Percentiles rank a stretch among this genome's conserved stretches.
Evolutionary conservation across 2,888 invertebrate genomes (phyloP).

Genomic region (Noctua janthina): DNA sequence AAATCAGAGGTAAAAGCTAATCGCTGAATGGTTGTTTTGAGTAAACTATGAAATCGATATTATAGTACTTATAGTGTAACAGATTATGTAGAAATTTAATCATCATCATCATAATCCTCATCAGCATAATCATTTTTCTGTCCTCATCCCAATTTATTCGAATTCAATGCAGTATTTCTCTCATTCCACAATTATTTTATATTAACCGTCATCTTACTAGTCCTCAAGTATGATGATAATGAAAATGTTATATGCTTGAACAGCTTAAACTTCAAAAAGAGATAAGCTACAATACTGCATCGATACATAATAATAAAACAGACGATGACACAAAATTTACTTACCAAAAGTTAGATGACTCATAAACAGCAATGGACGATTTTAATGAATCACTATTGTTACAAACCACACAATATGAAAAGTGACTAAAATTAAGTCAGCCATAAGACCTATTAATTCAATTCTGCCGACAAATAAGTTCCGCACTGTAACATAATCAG

Average conservation of each 20-base stretch:
- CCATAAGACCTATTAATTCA: constrained; percentile 16
- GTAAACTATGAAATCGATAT: not conserved
- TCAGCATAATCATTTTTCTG: not conserved
- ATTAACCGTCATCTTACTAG: not conserved
- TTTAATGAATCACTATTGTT: not conserved
- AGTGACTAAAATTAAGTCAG: constrained; percentile 2
- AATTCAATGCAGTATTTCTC: not conserved
- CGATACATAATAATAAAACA: not conserved
- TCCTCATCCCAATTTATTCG: not conserved
- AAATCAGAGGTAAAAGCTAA: not conserved
- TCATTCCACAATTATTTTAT: not conserved
- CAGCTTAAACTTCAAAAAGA: too few species aligned
- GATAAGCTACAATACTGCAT: not conserved
- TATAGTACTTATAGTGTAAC: not conserved
- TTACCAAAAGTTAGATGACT: not conserved
- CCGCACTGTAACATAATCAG: constrained; percentile 35
- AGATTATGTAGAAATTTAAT: not conserved
- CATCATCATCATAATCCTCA: not conserved
- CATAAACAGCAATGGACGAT: not conserved
- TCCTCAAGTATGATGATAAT: not conserved
- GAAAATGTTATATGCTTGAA: not conserved
- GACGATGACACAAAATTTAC: not conserved
- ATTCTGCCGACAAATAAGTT: constrained; percentile 20
- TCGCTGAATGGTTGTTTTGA: too few species aligned
- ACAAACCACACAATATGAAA: not conserved